Conservation (phyloP, 1,140 invertebrate species). For the Papilio machaon region DNA sequence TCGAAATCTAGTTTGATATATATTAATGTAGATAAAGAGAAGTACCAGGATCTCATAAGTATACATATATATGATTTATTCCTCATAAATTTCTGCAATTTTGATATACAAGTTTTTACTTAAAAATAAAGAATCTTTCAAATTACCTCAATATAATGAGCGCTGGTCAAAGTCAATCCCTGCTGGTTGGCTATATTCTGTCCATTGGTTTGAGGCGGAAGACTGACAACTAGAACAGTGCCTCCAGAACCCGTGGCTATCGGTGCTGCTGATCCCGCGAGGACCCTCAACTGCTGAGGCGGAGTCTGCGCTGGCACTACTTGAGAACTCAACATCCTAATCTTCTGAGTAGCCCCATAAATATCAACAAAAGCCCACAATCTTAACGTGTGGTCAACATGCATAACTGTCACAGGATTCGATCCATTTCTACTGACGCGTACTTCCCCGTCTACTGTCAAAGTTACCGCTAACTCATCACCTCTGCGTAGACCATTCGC, state of each 20-base stretch:
- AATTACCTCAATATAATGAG: slow-evolving; percentile 75
- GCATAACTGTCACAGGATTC: slow-evolving; percentile 92
- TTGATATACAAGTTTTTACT: too few species aligned
- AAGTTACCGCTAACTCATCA: slow-evolving; percentile 95
- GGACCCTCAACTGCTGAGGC: slow-evolving; percentile 66
- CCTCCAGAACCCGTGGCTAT: slow-evolving; percentile 85
- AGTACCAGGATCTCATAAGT: too few species aligned
- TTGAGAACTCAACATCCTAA: slow-evolving; percentile 82
- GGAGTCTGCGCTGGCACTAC: slow-evolving; percentile 58
- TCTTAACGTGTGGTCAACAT: slow-evolving; percentile 94
- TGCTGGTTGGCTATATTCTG: slow-evolving; percentile 68
- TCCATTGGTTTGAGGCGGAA: slow-evolving; percentile 84
- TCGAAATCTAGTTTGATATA: too few species aligned
- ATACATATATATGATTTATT: too few species aligned
- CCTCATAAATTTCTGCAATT: too few species aligned
- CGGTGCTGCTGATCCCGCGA: slow-evolving; percentile 79
- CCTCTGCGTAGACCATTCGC: slow-evolving; percentile 91
- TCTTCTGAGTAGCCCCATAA: slow-evolving; percentile 95
- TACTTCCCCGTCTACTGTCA: slow-evolving; percentile 93
- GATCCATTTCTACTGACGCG: slow-evolving; percentile 93
- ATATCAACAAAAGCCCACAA: slow-evolving; percentile 98
- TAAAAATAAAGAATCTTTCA: neutral
- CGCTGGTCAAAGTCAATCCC: slow-evolving; percentile 64
- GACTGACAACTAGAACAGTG: slow-evolving; percentile 89
- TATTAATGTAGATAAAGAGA: too few species aligned